Base-by-base conservation (phyloP, 2,888 invertebrate genomes). In the Tetranychus piercei region DNA sequence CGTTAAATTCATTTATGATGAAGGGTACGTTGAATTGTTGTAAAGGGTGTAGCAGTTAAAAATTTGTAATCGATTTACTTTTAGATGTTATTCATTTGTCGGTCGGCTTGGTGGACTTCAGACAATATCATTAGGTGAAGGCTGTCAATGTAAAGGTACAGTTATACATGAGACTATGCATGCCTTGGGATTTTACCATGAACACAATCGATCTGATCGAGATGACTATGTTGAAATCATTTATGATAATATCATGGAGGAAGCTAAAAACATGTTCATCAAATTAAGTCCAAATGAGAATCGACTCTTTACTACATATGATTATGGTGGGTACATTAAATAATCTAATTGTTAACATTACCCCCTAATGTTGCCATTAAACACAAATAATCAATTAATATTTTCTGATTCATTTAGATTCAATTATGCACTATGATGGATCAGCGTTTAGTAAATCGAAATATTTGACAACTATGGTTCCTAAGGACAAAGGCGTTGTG, bases 101-200 rank as follows among this genome's bases (percentile, higher is more conserved):
- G 73, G 73, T 18, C 18, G 64, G 2, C 45, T 64, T 1, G 73
- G 73, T 22, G 73, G 73, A 18, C 20, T 43, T n/a, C 73, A 73
- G 20, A n/a, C 73, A 20, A 22, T 73, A 5, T 64, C 55, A n/a
- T 44, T 73, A 20, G 73, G 34, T 1, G 22, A 73, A n/a, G 73
- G 73, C 11, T 73, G 73, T 20, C 34, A 64, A 11, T 73, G 73
- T 65, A 45, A 55, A 23, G 73, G 73, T 4, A 64, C 64, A 8
- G 55, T 73, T 15, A 73, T 73, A 6, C 73, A 73, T 64, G 73
- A 73, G 43, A 9, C 44, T 6, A 73, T 73, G 73, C 73, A 73
- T 65, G 73, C 65, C 7, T 55, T 73, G 11, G 73, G 73, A 65
- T 73, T 73, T 44, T 73, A 65, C 20, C 73, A 73, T 20, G 73